Conservation (phyloP, 2,113 vertebrate genomes). For the Marmota monax region DNA sequence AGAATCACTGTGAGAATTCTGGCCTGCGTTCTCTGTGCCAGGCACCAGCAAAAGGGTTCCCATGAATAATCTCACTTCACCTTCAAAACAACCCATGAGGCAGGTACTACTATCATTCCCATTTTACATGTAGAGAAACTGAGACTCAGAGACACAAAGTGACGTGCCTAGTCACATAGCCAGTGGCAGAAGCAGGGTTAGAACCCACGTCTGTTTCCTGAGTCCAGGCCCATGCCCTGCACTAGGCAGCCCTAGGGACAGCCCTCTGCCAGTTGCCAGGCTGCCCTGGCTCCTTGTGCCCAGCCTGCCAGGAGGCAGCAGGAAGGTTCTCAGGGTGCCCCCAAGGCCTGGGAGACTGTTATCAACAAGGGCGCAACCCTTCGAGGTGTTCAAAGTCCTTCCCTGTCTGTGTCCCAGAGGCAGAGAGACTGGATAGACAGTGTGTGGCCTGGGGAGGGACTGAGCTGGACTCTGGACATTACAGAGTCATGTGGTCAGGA, state of each 20-base stretch:
- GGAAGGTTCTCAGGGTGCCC: background rate
- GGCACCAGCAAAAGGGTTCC: background rate
- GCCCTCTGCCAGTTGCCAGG: background rate
- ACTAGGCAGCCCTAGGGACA: background rate
- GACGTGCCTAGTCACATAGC: background rate
- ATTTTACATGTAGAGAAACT: background rate
- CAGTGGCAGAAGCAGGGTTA: background rate
- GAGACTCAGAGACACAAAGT: background rate
- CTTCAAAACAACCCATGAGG: background rate
- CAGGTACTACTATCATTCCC: background rate
- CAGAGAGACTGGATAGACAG: background rate
- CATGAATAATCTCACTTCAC: background rate
- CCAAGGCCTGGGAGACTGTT: background rate
- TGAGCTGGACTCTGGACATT: background rate
- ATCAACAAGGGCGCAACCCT: background rate
- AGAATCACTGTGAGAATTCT: background rate
- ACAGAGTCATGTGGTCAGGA: background rate
- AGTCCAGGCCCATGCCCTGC: background rate
- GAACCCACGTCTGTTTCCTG: background rate
- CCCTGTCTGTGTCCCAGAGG: background rate
- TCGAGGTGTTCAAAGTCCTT: background rate
- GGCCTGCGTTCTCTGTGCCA: background rate
- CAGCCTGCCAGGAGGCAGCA: background rate
- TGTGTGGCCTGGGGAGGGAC: background rate
- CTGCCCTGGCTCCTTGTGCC: background rate